Conservation (phyloP, 2,113 vertebrate species). For the Ancistrus triradiatus region DNA sequence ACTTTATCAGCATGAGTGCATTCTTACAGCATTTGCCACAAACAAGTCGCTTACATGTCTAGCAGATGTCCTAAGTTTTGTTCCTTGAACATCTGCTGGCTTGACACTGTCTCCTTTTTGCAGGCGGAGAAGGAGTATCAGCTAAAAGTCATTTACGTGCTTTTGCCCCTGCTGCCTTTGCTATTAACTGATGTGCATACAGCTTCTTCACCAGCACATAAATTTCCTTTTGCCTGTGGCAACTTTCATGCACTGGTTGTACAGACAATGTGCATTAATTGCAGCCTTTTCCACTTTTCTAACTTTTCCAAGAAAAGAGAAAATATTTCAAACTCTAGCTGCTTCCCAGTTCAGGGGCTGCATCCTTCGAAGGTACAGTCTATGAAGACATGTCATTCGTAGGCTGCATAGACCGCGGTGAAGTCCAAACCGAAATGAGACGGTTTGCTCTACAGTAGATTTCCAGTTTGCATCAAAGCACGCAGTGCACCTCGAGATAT, state of each 20-base stretch:
- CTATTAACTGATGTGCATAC: neutral
- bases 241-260: slow-evolving; percentile 15
- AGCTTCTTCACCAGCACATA: slow-evolving; percentile 10
- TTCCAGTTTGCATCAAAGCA: too few relatives aligned
- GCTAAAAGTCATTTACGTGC: neutral
- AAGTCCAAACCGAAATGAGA: too few relatives aligned
- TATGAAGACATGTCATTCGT: too few relatives aligned
- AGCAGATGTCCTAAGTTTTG: slow-evolving; percentile 1
- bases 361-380: too few relatives aligned
- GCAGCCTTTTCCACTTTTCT: slow-evolving; percentile 24
- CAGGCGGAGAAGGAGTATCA: neutral
- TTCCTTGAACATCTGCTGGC: slow-evolving; percentile 5
- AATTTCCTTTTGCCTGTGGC: neutral
- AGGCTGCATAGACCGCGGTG: too few relatives aligned
- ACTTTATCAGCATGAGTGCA: too few relatives aligned
- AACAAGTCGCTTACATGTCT: neutral
- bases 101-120: slow-evolving; percentile 6
- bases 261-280: slow-evolving; percentile 21
- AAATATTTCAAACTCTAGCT: too few relatives aligned
- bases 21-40: slow-evolving; percentile 2
- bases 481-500: too few relatives aligned
- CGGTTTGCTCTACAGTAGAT: too few relatives aligned
- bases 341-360: too few relatives aligned
- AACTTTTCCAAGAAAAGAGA: too few relatives aligned
- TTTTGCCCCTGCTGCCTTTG: neutral